Evolutionary conservation across 2,797 vertebrate species (phyloP), one percentile per base, ranked within the genome.

Genomic region (Alca torda): DNA sequence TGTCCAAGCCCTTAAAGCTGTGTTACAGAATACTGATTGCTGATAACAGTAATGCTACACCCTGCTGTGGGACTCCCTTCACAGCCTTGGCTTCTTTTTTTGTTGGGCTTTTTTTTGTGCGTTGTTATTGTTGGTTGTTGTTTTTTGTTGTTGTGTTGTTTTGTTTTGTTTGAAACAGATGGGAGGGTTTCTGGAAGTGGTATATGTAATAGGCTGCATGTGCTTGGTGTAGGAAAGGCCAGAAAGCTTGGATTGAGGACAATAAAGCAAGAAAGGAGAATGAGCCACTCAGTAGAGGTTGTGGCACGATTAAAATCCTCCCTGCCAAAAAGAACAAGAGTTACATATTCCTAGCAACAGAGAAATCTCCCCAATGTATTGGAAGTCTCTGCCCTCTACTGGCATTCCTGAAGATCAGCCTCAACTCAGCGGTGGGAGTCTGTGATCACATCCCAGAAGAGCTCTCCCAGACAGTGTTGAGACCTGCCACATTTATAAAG

Each of bases 331-430:
- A 46, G 41, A 75, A 60, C 12, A 5, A 41, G 41, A 41, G 18
- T 28, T 48, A 2, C 5, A 9, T 4, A 37, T 26, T 80, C 35
- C 35, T 3, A 54, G 81, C 23, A 54, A 56, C 0, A 51, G 26
- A 35, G 72, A 41, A 74, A 39, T 46, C 50, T 77, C 46, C 17
- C 20, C 41, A 2, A 33, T 86, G 18, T 41, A 37, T 65, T 93
- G 89, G 87, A 69, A 95, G 76, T 16, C 57, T 92, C 87, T 96
- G 96, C 96, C 96, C 95, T 93, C 96, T 97, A 3, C 93, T 73
- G 96, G 95, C 65, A 23, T 4, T 78, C 9, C 46, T 35, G 57
- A 25, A 39, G 61, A 75, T 43, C 35, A 75, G 84, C 84, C 72
- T 64, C 24, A 41, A 14, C 56, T 33, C 80, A 11, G 45, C 48